Conservation (phyloP, 2,113 vertebrate genomes). For the Zapus hudsonius region DNA sequence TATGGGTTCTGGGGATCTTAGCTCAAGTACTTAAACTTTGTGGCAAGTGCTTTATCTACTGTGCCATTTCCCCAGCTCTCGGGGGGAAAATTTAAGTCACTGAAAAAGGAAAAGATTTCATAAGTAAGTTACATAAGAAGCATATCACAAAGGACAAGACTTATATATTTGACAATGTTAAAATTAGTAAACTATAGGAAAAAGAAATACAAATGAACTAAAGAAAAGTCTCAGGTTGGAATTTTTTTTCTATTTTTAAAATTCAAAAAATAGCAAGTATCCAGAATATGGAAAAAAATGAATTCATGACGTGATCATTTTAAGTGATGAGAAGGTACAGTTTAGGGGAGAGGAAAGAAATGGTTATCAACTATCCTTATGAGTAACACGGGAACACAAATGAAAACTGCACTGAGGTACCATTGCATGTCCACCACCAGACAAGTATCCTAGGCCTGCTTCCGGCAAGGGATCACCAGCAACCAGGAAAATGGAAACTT, state of each 20-base stretch:
- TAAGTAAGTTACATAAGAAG: neutral
- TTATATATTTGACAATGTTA: neutral
- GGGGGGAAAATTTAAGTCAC: neutral
- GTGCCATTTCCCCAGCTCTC: no score
- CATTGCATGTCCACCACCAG: neutral
- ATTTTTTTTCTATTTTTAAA: constrained; percentile 2
- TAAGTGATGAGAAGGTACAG: neutral
- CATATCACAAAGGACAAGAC: neutral
- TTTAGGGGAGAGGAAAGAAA: neutral
- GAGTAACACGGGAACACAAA: neutral
- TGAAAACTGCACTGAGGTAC: neutral
- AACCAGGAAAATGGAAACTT: neutral
- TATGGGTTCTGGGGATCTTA: no score
- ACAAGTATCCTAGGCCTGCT: neutral
- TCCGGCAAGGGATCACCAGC: neutral
- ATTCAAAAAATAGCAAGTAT: neutral
- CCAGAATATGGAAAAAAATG: no score
- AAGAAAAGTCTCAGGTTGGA: neutral
- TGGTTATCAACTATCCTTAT: neutral
- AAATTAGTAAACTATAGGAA: neutral
- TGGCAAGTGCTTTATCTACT: no score
- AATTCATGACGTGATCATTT: no score
- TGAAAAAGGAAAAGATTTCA: constrained; percentile 6
- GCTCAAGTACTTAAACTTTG: no score
- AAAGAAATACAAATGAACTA: neutral